These are phyloP conservation scores for Quadroppia sp. DNA, from an alignment of 2,888 invertebrate species.

Conservation along the genomic window DNA sequence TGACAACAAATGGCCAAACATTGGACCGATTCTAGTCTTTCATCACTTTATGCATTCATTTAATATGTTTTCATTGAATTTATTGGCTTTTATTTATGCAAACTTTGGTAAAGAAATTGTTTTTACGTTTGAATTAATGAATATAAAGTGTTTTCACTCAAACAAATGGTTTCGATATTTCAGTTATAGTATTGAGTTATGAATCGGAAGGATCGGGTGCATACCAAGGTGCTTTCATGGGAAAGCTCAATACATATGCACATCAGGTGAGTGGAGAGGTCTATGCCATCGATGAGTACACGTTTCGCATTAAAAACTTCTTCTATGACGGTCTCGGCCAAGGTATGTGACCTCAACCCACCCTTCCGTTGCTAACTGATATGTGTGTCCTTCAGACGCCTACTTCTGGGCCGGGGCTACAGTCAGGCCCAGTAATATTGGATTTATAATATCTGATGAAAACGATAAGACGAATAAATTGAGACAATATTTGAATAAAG, in stretches of 20 bases:
- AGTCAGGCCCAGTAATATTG: conserved; percentile 46
- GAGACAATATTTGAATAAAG: conserved; percentile 53
- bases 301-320: conserved; percentile 78
- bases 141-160: too few relatives aligned
- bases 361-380: conserved; percentile 42
- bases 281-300: conserved; percentile 80
- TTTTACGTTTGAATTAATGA: too few relatives aligned
- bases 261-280: conserved; percentile 62
- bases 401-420: conserved; percentile 48
- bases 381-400: conserved; percentile 34
- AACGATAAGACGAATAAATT: conserved; percentile 48
- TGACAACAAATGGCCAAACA: too few relatives aligned
- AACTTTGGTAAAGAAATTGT: too few relatives aligned
- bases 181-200: too few relatives aligned
- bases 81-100: too few relatives aligned
- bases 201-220: conserved; percentile 16
- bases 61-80: too few relatives aligned
- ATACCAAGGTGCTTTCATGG: conserved; percentile 48
- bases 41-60: too few relatives aligned
- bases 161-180: too few relatives aligned
- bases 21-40: too few relatives aligned
- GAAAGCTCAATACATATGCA: conserved; percentile 47
- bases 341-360: too few relatives aligned
- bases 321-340: conserved; percentile 66
- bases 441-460: conserved; percentile 49